phyloP scores from a whole-genome alignment of 2,113 vertebrate species.

The Fukomys damarensis region DNA sequence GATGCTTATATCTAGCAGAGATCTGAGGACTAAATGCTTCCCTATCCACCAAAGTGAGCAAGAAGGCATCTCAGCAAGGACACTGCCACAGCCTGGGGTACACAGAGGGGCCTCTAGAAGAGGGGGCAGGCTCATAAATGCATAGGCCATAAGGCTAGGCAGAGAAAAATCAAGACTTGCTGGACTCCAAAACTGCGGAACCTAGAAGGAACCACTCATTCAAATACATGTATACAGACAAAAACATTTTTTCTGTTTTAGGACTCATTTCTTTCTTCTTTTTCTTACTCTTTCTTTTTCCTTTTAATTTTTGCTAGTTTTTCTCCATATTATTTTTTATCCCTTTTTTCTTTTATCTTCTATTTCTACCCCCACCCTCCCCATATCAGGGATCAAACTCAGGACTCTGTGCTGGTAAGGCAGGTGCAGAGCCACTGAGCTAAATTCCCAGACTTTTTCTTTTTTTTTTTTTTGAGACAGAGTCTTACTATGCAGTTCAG shows the following conservation, averaged over 20 bases:
- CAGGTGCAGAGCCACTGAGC: no score
- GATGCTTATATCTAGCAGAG: neutral
- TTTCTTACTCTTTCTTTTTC: neutral
- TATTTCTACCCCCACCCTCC: no score
- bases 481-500: no score
- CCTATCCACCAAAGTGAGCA: neutral
- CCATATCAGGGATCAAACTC: no score
- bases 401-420: no score
- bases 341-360: neutral
- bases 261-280: neutral
- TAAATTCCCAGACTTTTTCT: no score
- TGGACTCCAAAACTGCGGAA: neutral
- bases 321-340: neutral
- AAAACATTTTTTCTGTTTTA: neutral
- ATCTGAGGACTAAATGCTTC: neutral
- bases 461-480: neutral
- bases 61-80: neutral
- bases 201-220: neutral
- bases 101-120: neutral
- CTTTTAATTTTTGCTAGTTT: neutral
- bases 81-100: neutral
- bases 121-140: neutral
- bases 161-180: neutral
- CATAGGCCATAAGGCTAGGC: neutral
- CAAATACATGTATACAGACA: neutral